A percentile compares a stretch with the other conserved stretches of the same genome.
phyloP scores from a whole-genome alignment of 2,113 vertebrate genomes.

The Edolisoma coerulescens region DNA sequence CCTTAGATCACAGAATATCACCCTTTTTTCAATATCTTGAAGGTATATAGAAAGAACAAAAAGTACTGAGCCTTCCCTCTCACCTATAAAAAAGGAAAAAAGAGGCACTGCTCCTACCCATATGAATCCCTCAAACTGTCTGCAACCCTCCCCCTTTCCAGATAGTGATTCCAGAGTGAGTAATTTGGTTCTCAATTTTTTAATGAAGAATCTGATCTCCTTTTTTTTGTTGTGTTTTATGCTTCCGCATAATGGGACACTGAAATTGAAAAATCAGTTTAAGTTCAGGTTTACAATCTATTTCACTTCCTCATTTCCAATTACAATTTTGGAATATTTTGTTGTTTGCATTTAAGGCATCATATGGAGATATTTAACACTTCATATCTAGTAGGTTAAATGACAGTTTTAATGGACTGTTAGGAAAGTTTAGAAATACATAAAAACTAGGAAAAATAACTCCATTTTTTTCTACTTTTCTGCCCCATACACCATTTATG shows the following conservation, averaged over 20 bases:
- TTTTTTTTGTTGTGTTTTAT: not conserved
- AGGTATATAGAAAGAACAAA: not conserved
- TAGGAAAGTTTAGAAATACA: not conserved
- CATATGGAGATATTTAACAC: slow-evolving; percentile 5
- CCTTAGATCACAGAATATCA: not conserved
- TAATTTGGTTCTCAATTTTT: not conserved
- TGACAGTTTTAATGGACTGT: not conserved
- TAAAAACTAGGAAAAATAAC: not conserved
- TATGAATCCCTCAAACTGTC: not conserved
- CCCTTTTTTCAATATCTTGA: not conserved
- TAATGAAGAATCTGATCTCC: slow-evolving; percentile 20
- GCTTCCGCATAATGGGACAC: not conserved
- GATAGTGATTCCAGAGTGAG: not conserved
- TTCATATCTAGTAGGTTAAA: not conserved
- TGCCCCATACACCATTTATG: not conserved
- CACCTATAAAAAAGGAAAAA: not conserved
- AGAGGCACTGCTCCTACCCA: not conserved
- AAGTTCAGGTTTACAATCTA: slow-evolving; percentile 34
- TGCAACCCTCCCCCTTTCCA: not conserved
- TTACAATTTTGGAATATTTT: slow-evolving; percentile 30
- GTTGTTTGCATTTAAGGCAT: not conserved
- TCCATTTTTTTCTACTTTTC: not conserved
- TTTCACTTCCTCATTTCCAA: slow-evolving; percentile 24
- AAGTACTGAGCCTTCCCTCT: not conserved
- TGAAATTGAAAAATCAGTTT: slow-evolving; percentile 27